Percentiles rank a stretch among this genome's conserved stretches.
Evolutionary conservation across 1,140 invertebrate species (phyloP).

Genomic region (Drosophila repletoides): DNA sequence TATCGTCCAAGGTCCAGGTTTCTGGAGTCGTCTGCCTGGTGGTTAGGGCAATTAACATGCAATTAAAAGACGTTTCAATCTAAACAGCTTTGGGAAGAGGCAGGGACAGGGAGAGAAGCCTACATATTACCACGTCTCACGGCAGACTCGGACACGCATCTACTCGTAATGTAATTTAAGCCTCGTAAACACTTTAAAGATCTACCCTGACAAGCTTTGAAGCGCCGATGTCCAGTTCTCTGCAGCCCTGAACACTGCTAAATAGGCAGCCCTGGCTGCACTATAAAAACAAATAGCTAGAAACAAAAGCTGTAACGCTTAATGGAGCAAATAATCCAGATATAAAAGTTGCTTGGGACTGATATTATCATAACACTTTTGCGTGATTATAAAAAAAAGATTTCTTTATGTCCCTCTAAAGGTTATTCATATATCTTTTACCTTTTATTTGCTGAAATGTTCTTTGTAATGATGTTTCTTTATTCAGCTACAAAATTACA

Average conservation of each 20-base stretch:
- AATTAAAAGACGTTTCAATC: slow-evolving; percentile 79
- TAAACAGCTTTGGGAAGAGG: slow-evolving; percentile 48
- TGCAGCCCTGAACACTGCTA: slow-evolving; percentile 28
- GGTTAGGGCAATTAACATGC: slow-evolving; percentile 75
- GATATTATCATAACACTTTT: no score
- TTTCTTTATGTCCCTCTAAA: no score
- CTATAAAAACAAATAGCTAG: slow-evolving; percentile 18
- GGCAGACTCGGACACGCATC: slow-evolving; percentile 7
- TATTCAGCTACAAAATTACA: no score
- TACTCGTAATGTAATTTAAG: slow-evolving; percentile 25
- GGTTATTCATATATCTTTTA: no score
- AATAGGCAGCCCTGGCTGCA: slow-evolving; percentile 19
- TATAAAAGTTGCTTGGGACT: no score
- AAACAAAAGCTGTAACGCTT: no score
- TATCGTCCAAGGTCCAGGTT: slow-evolving; percentile 16
- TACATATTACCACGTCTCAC: slow-evolving; percentile 43
- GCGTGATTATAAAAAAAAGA: no score
- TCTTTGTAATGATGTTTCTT: no score
- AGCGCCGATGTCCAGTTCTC: slow-evolving; percentile 15
- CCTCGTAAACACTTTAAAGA: slow-evolving; percentile 39
- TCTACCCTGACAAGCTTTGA: slow-evolving; percentile 30
- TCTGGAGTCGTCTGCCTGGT: slow-evolving; percentile 13
- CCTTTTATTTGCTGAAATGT: no score
- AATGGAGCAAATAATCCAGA: no score
- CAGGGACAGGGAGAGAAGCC: slow-evolving; percentile 38